These are phyloP conservation scores for Sardinella longiceps DNA, from an alignment of 2,797 vertebrate species.

Conservation along the genomic window DNA sequence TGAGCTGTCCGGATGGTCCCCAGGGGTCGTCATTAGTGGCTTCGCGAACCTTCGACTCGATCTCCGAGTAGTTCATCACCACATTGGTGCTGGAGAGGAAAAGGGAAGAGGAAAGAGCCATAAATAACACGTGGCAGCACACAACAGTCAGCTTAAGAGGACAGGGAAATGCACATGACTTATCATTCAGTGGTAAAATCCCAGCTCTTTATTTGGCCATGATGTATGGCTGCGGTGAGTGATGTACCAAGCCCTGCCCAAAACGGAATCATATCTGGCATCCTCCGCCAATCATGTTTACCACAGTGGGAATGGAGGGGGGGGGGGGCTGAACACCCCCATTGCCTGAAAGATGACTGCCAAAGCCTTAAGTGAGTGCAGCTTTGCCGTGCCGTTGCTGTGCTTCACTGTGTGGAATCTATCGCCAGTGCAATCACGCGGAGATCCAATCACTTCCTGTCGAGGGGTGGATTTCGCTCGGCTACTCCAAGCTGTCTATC, in stretches of 20 bases:
- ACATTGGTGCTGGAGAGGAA: slow-evolving; percentile 84
- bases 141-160: neutral
- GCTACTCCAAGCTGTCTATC: slow-evolving; percentile 27
- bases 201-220: neutral
- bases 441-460: slow-evolving; percentile 35
- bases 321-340: neutral
- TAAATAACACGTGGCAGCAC: neutral
- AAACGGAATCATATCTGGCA: neutral
- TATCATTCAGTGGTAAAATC: neutral
- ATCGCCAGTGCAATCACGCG: slow-evolving; percentile 30
- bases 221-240: neutral
- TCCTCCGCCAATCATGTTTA: neutral
- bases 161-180: neutral
- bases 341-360: neutral
- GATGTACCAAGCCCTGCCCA: neutral
- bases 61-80: slow-evolving; percentile 94
- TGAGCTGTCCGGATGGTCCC: slow-evolving; percentile 97
- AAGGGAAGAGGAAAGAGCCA: slow-evolving; percentile 32
- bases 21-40: slow-evolving; percentile 98
- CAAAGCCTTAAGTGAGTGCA: slow-evolving; percentile 17
- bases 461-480: slow-evolving; percentile 12
- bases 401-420: slow-evolving; percentile 24
- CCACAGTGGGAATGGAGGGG: neutral
- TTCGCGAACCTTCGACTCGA: slow-evolving; percentile 99
- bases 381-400: slow-evolving; percentile 16